Evolutionary conservation across 2,888 invertebrate species (phyloP).

Genomic region (Platypus cylindrus): DNA sequence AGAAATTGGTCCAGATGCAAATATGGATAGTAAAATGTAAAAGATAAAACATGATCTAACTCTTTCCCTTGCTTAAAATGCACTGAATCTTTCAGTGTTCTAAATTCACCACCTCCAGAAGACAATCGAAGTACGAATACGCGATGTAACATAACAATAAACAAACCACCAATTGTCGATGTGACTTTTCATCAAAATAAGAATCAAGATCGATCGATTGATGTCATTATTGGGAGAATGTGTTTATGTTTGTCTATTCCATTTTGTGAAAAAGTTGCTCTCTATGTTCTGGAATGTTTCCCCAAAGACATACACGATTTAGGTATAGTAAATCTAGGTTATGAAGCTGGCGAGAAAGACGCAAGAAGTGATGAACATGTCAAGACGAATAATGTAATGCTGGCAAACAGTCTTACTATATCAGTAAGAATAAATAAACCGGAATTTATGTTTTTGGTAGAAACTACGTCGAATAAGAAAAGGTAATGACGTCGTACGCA

Average conservation of each 20-base stretch:
- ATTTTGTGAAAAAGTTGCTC: conserved; percentile 43
- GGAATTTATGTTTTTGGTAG: conserved; percentile 62
- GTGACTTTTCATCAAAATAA: conserved; percentile 51
- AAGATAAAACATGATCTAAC: too few species aligned
- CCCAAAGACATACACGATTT: conserved; percentile 48
- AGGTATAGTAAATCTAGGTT: conserved; percentile 60
- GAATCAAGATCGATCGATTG: conserved; percentile 48
- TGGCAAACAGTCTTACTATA: conserved; percentile 44
- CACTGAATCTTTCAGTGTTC: conserved; percentile 39
- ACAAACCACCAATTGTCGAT: conserved; percentile 60
- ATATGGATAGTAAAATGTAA: conserved; percentile 47
- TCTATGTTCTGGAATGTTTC: conserved; percentile 33
- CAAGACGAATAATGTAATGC: too few species aligned
- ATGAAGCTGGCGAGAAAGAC: conserved; percentile 45
- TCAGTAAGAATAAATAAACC: conserved; percentile 64
- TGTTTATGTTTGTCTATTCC: conserved; percentile 61
- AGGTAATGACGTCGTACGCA: conserved; percentile 15
- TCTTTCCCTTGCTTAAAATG: background rate
- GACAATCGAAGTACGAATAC: conserved; percentile 40
- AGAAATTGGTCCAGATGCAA: conserved; percentile 59
- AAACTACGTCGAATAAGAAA: conserved; percentile 43
- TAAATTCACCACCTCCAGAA: conserved; percentile 53
- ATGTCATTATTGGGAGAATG: conserved; percentile 60
- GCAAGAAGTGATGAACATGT: conserved; percentile 11
- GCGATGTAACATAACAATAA: conserved; percentile 42